Evolutionary conservation across 2,797 vertebrate species (phyloP), one percentile per base, ranked within the genome.

Genomic region (Hyperoplus lanceolatus): DNA sequence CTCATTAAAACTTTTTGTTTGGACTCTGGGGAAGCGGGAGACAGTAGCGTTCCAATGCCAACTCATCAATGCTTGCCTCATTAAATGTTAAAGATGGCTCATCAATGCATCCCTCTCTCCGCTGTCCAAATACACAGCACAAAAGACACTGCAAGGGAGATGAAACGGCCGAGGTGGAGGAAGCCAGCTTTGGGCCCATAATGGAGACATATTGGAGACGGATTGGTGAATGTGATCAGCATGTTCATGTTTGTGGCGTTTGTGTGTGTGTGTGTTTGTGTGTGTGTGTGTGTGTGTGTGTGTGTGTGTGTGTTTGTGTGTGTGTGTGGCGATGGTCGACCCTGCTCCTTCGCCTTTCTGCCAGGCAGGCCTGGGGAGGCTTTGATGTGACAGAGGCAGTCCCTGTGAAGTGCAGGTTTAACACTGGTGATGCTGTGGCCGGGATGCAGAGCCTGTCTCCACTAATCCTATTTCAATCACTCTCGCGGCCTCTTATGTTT

Each of bases 381-480:
- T 94, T 93, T 94, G 92, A 93, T 93, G 93, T 93, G 92, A 90
- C 93, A 92, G 92, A 90, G 87, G 80, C 87, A 75, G 90, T 80
- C 79, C 84, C 89, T 87, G 88, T 88, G 90, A 89, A 92, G 92
- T 77, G 73, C 86, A 87, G 93, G 89, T 91, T 91, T 90, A 92
- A 90, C 92, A 87, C 90, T 80, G 29, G 85, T 72, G 91, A 89
- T 87, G 87, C 89, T 85, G 90, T 77, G 83, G 93, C 90, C 80
- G 73, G 85, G 88, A 92, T 91, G 89, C 91, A 89, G 87, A 86
- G 91, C 89, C 90, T 90, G 92, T 94, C 92, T 93, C 81, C 87
- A 88, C 92, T 94, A 94, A 94, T 94, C 92, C 92, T 77, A 91
- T 93, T 94, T 93, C 93, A 93, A 93, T 94, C 94, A 94, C 93